Conservation (phyloP, 2,797 vertebrate species). For the Scolopax rusticola region DNA sequence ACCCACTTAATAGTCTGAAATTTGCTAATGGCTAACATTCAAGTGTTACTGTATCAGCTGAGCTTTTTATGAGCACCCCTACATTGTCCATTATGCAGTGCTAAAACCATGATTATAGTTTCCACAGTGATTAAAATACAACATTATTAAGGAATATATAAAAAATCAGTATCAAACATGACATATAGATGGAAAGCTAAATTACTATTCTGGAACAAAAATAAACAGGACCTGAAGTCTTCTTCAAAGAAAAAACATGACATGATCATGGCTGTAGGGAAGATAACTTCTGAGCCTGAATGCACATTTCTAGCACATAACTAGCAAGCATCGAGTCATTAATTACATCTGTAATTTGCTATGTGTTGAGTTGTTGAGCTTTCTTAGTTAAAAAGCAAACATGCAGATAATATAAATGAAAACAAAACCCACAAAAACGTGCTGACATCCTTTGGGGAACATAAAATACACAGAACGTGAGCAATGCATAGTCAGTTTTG, state of each 20-base stretch:
- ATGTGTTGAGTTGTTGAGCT: neutral
- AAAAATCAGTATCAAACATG: neutral
- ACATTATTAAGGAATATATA: neutral
- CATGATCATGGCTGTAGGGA: neutral
- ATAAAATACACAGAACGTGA: neutral
- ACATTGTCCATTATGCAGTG: neutral
- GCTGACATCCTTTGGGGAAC: neutral
- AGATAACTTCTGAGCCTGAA: neutral
- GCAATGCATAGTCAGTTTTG: neutral
- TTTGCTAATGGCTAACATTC: neutral
- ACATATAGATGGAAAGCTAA: neutral
- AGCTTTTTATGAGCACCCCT: neutral
- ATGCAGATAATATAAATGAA: neutral
- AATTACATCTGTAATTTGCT: neutral
- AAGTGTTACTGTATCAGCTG: neutral
- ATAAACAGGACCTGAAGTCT: fast-evolving
- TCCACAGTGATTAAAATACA: neutral
- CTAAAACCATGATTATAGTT: neutral
- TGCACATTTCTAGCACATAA: neutral
- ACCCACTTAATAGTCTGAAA: neutral
- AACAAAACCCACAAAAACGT: neutral
- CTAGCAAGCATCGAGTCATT: neutral
- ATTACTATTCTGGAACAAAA: neutral
- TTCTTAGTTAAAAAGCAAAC: neutral
- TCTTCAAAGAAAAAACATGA: neutral